Evolutionary conservation across 2,797 vertebrate species (phyloP).

Genomic region (Rhinoraja longicauda): DNA sequence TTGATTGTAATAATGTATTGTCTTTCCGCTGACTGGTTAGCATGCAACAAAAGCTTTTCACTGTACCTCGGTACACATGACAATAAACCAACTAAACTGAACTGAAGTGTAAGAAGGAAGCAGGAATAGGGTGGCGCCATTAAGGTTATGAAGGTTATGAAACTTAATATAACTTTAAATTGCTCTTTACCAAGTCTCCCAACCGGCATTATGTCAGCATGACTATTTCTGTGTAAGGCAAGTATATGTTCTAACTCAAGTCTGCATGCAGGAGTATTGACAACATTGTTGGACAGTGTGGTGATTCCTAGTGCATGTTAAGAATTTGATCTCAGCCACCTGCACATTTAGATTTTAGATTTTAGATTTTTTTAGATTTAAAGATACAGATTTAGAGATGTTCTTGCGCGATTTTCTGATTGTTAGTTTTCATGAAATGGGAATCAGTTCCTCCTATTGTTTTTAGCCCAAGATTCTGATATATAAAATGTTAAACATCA

Average conservation of each 20-base stretch:
- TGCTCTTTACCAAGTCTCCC: neutral
- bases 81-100: no score
- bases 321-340: neutral
- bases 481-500: neutral
- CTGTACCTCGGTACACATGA: no score
- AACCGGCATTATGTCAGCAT: neutral
- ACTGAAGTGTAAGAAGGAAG: no score
- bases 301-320: neutral
- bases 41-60: no score
- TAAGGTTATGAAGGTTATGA: no score
- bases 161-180: no score
- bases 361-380: no score
- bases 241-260: neutral
- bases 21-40: no score
- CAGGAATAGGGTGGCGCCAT: no score
- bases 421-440: neutral
- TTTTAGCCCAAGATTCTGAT: neutral
- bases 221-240: neutral
- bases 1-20: no score
- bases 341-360: no score
- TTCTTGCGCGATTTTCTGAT: neutral
- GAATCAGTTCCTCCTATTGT: neutral
- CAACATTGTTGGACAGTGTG: neutral
- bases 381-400: no score
- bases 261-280: neutral